Conservation (phyloP, 2,888 invertebrate genomes). For the Orthosia cruda region DNA sequence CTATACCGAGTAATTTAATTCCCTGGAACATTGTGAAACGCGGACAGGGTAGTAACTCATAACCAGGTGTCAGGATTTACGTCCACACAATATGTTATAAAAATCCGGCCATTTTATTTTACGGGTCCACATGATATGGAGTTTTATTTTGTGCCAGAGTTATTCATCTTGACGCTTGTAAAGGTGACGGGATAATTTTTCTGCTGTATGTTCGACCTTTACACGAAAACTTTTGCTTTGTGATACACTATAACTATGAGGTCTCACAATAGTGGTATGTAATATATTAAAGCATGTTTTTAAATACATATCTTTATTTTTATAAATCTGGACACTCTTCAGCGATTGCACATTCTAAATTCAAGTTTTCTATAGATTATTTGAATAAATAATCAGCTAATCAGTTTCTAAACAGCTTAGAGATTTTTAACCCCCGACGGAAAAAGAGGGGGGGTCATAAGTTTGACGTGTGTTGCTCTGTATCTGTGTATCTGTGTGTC, state of each 20-base stretch:
- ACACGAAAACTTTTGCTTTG: constrained; percentile 1
- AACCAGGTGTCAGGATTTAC: constrained; percentile 84
- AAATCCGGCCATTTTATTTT: constrained; percentile 81
- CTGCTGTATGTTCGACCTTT: background rate
- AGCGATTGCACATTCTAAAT: too few species aligned
- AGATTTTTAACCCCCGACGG: too few species aligned
- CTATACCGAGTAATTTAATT: constrained; percentile 77
- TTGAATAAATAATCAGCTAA: too few species aligned
- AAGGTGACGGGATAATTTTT: constrained; percentile 40
- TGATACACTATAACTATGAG: background rate
- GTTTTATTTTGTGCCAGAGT: constrained; percentile 72
- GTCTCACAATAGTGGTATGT: background rate
- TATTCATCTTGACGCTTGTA: constrained; percentile 66
- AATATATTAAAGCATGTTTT: too few species aligned
- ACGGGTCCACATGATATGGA: constrained; percentile 74
- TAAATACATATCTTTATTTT: too few species aligned
- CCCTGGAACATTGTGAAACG: constrained; percentile 76
- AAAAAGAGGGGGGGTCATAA: too few species aligned
- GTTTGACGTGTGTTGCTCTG: too few species aligned
- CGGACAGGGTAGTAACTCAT: constrained; percentile 77
- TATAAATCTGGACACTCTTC: too few species aligned
- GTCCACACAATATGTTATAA: constrained; percentile 84
- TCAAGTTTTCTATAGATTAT: too few species aligned
- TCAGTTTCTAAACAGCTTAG: too few species aligned
- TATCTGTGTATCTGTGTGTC: too few species aligned